Evolutionary conservation across 2,888 invertebrate genomes (phyloP), one percentile per base, ranked within the genome.

Genomic region (Stictocephala bisonia): DNA sequence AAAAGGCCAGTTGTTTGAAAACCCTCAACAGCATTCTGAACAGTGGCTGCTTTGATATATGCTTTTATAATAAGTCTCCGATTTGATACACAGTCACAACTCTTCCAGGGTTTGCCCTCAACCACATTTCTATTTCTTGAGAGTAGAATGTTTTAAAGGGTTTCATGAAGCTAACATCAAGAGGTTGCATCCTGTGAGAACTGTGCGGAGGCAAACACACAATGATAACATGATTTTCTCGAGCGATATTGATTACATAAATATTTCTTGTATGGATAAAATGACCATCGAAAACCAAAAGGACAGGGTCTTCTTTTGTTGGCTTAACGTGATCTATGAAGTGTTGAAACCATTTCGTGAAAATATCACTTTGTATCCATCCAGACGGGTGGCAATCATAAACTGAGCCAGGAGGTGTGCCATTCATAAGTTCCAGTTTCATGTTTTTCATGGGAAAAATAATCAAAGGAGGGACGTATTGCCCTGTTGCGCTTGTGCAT

Each of bases 391-490:
- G 79, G 73, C 79, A 80, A 50, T 71, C 78, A 60, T 72, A 76
- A n/a, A 80, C 76, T 40, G 79, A 71, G 29, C 79, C 80, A 26
- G 79, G 78, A 53, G 81, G 82, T n/a, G n/a, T n/a, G n/a, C n/a
- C n/a, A n/a, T n/a, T n/a, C n/a, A n/a, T n/a, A n/a, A 83, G 74
- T 40, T 81, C 78, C 0, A 73, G 68, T 60, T 82, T 81, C 78
- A 80, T 80, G 44, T 81, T 80, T 74, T 82, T 80, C 6, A 82
- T 64, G 0, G 79, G 79, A 77, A 82, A 84, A 71, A 83, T 80
- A 13, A 83, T 73, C 35, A 80, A 74, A 3, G 83, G 83, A 2
- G 82, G 82, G n/a, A 84, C 77, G 78, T 74, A 68, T 41, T 77
- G 58, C 3, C 82, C 82, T 51, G 77, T 75, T 58, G 81, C 82